phyloP scores from a whole-genome alignment of 2,113 vertebrate species.

The Coturnix japonica region DNA sequence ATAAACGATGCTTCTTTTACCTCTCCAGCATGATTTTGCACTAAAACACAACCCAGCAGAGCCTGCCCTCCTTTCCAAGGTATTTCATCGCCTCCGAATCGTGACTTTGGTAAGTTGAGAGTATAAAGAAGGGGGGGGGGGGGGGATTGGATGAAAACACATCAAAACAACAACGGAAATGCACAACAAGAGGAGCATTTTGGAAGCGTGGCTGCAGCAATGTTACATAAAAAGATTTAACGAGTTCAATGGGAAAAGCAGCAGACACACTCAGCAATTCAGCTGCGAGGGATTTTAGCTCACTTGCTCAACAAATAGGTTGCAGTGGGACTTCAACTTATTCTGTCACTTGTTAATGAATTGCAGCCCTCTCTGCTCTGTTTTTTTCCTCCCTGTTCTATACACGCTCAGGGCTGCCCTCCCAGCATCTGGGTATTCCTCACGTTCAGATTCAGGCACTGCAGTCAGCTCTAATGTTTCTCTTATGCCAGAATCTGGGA shows the following conservation, averaged over 20 bases:
- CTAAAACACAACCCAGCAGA: not conserved
- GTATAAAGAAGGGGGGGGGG: not conserved
- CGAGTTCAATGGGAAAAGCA: constrained; percentile 47
- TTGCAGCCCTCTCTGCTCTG: not conserved
- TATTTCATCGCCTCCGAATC: not conserved
- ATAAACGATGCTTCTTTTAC: not conserved
- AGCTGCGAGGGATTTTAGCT: constrained; percentile 10
- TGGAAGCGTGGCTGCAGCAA: constrained; percentile 17
- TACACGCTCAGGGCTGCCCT: not conserved
- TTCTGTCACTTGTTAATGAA: not conserved
- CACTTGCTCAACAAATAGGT: constrained; percentile 29
- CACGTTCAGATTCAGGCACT: not conserved
- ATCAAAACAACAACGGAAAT: not conserved
- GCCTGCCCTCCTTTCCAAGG: not conserved
- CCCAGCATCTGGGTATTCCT: not conserved
- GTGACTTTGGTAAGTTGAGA: not conserved
- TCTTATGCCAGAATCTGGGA: not conserved
- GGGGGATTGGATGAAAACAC: not conserved
- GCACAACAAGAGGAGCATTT: not conserved
- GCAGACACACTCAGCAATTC: constrained; percentile 50
- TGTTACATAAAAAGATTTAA: constrained; percentile 43
- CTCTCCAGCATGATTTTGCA: not conserved
- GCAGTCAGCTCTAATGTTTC: not conserved
- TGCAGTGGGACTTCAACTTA: constrained; percentile 18
- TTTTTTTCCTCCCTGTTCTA: not conserved